phyloP scores from a whole-genome alignment of 2,888 invertebrate species.

The Blastobasis adustella region DNA sequence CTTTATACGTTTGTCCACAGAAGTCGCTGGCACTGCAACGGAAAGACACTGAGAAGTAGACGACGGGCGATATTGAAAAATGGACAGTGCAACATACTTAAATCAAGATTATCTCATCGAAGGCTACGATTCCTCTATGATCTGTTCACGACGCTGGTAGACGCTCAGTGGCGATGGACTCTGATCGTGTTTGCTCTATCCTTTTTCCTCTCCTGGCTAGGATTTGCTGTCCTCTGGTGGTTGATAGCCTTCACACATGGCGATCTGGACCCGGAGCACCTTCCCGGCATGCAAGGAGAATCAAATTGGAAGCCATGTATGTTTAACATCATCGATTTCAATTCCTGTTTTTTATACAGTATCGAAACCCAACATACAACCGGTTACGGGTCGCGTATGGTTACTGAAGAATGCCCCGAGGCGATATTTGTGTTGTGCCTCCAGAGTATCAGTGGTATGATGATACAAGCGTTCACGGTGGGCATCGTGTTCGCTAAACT shows the following conservation, averaged over 20 bases:
- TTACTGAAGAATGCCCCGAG: conserved; percentile 91
- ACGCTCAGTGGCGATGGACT: conserved; percentile 95
- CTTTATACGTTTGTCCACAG: conserved; percentile 63
- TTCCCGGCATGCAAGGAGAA: conserved; percentile 61
- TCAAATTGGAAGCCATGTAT: conserved; percentile 87
- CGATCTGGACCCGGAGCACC: conserved; percentile 80
- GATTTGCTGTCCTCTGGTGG: conserved; percentile 92
- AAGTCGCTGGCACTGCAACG: conserved; percentile 79
- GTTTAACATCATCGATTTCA: conserved; percentile 85
- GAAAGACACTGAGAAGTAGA: conserved; percentile 75
- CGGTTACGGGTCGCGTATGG: conserved; percentile 90
- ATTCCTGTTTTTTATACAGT: conserved; percentile 92
- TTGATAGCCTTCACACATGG: conserved; percentile 90
- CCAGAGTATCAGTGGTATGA: conserved; percentile 90
- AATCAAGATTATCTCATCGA: conserved; percentile 88
- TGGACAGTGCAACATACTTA: conserved; percentile 96
- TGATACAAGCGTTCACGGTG: conserved; percentile 86
- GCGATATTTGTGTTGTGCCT: conserved; percentile 93
- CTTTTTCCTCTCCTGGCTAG: conserved; percentile 90
- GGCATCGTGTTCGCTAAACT: conserved; percentile 93
- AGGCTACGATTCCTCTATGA: conserved; percentile 86
- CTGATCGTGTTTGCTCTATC: conserved; percentile 88
- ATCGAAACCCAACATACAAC: conserved; percentile 95
- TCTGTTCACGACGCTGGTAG: conserved; percentile 92
- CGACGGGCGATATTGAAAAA: conserved; percentile 94